A percentile compares a stretch with the other conserved stretches of the same genome.
Conservation (phyloP, 2,113 vertebrate species). For the Brienomyrus longianalis region DNA sequence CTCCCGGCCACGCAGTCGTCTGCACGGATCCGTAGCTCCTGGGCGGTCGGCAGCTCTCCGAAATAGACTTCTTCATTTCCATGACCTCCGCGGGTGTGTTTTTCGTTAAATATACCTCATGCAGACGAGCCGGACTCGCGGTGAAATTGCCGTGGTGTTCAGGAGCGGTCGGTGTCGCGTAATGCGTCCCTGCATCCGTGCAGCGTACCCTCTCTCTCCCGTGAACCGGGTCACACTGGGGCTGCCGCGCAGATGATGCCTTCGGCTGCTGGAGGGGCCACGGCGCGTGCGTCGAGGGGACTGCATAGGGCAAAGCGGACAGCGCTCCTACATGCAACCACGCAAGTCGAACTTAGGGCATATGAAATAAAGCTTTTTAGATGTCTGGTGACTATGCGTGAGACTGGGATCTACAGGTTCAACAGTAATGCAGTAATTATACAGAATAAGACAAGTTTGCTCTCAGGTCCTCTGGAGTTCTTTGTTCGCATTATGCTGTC, state of each 20-base stretch:
- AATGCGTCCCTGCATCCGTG: neutral
- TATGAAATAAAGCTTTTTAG: neutral
- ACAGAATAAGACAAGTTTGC: neutral
- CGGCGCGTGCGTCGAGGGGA: neutral
- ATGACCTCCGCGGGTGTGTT: slow-evolving; percentile 44
- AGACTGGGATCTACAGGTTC: neutral
- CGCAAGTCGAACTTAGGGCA: neutral
- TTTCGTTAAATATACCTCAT: neutral
- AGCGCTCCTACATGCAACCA: neutral
- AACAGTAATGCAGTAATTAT: neutral
- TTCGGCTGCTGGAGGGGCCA: neutral
- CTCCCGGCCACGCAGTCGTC: slow-evolving; percentile 79
- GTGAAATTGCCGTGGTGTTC: neutral
- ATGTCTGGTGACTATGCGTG: neutral
- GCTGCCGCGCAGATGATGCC: neutral
- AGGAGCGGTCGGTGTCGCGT: neutral
- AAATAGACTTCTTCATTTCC: slow-evolving; percentile 82
- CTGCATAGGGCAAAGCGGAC: neutral
- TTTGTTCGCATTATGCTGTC: neutral
- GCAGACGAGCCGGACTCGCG: neutral
- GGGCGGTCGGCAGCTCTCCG: slow-evolving; percentile 71
- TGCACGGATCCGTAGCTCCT: slow-evolving; percentile 88
- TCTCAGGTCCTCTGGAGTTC: neutral
- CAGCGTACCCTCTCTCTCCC: neutral
- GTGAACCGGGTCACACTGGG: neutral